These are phyloP conservation scores for Agonopterix heracliana DNA, from an alignment of 2,888 invertebrate genomes.

Conservation along the genomic window DNA sequence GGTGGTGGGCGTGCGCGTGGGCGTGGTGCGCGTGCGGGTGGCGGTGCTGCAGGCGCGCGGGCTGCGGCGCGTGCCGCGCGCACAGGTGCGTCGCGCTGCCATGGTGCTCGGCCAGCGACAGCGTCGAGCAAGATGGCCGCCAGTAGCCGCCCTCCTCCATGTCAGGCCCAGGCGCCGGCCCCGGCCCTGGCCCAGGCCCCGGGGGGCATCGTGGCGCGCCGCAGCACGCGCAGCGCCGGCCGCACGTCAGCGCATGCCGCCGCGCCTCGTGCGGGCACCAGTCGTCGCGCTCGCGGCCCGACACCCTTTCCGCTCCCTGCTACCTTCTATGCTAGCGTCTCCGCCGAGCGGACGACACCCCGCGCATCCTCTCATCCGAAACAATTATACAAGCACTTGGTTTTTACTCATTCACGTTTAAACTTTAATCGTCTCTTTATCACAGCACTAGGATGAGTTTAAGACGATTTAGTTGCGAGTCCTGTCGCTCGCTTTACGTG, in stretches of 20 bases:
- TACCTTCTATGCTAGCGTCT: slow-evolving; percentile 53
- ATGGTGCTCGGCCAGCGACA: slow-evolving; percentile 68
- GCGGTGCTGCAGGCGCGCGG: slow-evolving; percentile 53
- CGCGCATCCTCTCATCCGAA: slow-evolving; percentile 66
- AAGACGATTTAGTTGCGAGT: slow-evolving; percentile 20
- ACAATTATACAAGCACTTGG: slow-evolving; percentile 24
- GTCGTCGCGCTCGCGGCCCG: slow-evolving; percentile 72
- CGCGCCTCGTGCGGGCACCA: slow-evolving; percentile 74
- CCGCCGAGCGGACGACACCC: slow-evolving; percentile 51
- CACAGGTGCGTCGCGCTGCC: slow-evolving; percentile 65
- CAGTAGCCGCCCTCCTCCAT: slow-evolving; percentile 73
- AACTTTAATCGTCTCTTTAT: slow-evolving; percentile 19
- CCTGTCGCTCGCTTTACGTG: slow-evolving; percentile 25
- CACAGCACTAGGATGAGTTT: slow-evolving; percentile 17
- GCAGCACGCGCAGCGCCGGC: slow-evolving; percentile 72
- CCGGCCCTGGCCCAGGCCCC: slow-evolving; percentile 56
- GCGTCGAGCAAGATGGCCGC: slow-evolving; percentile 72
- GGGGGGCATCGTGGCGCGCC: slow-evolving; percentile 72
- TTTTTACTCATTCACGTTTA: slow-evolving; percentile 20
- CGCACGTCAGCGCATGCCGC: slow-evolving; percentile 73
- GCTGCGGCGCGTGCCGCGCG: slow-evolving; percentile 62
- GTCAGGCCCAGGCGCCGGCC: slow-evolving; percentile 51
- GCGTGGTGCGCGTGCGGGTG: slow-evolving; percentile 59
- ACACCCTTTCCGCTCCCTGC: slow-evolving; percentile 64
- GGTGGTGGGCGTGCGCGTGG: slow-evolving; percentile 67